Percentiles rank a stretch among this genome's conserved stretches.
phyloP scores from a whole-genome alignment of 2,113 vertebrate species.

The Dromaius novaehollandiae region DNA sequence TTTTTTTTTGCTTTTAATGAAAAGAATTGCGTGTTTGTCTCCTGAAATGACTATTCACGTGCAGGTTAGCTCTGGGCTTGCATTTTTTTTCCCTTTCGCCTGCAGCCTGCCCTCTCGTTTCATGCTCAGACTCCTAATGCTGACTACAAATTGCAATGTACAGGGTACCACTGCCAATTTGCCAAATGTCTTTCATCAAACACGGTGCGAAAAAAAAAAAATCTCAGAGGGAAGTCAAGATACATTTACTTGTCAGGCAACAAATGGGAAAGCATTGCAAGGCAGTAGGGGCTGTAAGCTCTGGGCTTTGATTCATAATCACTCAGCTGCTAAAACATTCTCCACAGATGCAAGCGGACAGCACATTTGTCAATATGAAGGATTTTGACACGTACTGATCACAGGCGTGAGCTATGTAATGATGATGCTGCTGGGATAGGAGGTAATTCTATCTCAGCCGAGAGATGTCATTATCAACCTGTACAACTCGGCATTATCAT shows the following conservation, averaged over 20 bases:
- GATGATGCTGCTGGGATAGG: constrained; percentile 89
- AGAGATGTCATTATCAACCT: constrained; percentile 77
- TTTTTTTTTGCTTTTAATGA: neutral
- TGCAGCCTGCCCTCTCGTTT: constrained; percentile 77
- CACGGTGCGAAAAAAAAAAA: constrained; percentile 59
- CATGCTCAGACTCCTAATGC: constrained; percentile 79
- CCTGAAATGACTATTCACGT: constrained; percentile 59
- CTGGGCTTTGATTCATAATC: constrained; percentile 98
- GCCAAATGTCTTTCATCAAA: constrained; percentile 94
- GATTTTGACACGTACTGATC: constrained; percentile 98
- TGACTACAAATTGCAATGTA: constrained; percentile 84
- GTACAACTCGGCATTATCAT: constrained; percentile 60
- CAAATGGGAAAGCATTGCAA: constrained; percentile 81
- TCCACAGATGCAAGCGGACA: constrained; percentile 96
- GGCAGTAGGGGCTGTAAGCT: constrained; percentile 79
- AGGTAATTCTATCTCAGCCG: constrained; percentile 80
- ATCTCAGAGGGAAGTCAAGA: constrained; percentile 86
- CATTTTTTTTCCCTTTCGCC: constrained; percentile 52
- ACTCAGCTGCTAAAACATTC: constrained; percentile 99
- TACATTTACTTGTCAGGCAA: constrained; percentile 88
- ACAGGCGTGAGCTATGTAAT: constrained; percentile 96
- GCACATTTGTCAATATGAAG: constrained; percentile 99
- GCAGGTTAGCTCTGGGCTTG: constrained; percentile 51
- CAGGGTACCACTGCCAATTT: constrained; percentile 91
- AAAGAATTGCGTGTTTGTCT: neutral